Evolutionary conservation across 2,113 vertebrate genomes (phyloP), one percentile per base, ranked within the genome.

Genomic region (Chaetura pelagica): DNA sequence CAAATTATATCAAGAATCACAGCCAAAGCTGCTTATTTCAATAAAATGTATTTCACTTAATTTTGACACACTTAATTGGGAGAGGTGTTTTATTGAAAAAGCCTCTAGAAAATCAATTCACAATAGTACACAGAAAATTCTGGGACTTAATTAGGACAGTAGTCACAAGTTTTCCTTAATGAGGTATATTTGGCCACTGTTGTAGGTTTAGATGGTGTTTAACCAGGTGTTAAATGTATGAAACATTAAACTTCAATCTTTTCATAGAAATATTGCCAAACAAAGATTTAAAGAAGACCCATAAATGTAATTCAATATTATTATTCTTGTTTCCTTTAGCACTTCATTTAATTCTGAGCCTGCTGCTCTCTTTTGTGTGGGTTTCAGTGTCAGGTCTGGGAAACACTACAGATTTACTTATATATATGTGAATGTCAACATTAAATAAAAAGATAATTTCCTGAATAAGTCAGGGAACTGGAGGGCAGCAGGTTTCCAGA

Each of bases 381-480:
- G 26, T 80, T 95, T 84, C 74, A 75, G 34, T 34, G 55, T 59
- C 83, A 90, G 52, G n/a, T 80, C 34, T 2, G 4, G 52, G 85
- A 92, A 97, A 74, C 29, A 57, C 54, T 66, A 46, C 11, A 58
- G 51, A 76, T 93, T 93, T 91, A 67, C 63, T 92, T 42, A 92
- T 71, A 38, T 29, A 7, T 44, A 49, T 59, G 57, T 78, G 61
- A 95, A 84, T 5, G 24, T 78, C 72, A 90, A 68, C 32, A 52
- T 80, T 57, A 83, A 79, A 82, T 38, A 89, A 96, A 94, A 80
- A 30, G 4, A 88, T 64, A 22, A 83, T 93, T 93, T 96, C 72
- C 85, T 91, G 85, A 77, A 78, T 74, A 83, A 71, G 52, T 44
- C 46, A 73, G 71, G 63, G 55, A 87, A 54, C 42, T 58, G 51